Conservation (phyloP, 2,888 invertebrate genomes). For the Zhuqinia jingwanae region DNA sequence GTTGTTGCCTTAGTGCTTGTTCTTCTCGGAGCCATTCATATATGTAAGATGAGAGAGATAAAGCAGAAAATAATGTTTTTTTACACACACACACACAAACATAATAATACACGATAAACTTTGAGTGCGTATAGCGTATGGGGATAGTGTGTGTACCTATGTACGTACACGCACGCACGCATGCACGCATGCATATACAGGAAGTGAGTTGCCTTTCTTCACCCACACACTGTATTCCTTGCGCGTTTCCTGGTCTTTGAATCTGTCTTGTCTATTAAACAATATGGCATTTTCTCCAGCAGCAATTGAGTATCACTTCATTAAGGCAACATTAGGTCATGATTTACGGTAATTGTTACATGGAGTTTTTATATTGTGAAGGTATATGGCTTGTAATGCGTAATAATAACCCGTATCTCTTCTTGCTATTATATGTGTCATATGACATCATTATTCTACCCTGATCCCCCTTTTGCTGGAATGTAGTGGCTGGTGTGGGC, state of each 20-base stretch:
- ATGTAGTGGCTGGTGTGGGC: no score
- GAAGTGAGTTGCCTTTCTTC: conserved; percentile 26
- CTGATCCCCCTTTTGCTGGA: no score
- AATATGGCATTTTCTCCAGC: conserved; percentile 6
- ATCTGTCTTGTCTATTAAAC: background rate
- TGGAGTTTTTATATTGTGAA: no score
- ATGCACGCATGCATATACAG: conserved; percentile 3
- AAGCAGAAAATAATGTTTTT: background rate
- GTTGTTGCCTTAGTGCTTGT: conserved; percentile 13
- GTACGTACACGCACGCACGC: conserved; percentile 12
- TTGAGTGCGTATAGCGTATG: no score
- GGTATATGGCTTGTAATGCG: no score
- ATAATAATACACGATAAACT: background rate
- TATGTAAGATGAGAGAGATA: background rate
- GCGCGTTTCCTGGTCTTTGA: background rate
- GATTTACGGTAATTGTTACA: background rate
- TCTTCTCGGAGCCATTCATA: conserved; percentile 11
- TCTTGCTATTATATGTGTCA: no score
- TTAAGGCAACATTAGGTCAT: conserved; percentile 29
- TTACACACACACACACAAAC: background rate
- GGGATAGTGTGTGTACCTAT: background rate
- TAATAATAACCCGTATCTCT: no score
- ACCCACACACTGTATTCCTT: background rate
- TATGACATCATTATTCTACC: no score
- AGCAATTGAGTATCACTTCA: background rate